Evolutionary conservation across 2,888 invertebrate genomes (phyloP).

Genomic region (Chydorus sphaericus): DNA sequence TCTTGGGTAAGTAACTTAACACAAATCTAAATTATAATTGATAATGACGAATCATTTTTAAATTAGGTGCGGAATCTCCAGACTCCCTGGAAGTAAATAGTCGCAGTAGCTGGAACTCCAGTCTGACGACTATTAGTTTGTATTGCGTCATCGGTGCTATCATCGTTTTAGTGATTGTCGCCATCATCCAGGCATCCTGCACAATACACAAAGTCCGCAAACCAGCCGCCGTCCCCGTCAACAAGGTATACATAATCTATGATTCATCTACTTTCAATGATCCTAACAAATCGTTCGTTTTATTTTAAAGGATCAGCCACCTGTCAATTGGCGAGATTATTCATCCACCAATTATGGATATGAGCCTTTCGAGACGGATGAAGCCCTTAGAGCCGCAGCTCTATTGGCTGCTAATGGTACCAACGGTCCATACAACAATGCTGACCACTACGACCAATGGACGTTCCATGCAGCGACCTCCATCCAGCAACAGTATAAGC

Average conservation of each 20-base stretch:
- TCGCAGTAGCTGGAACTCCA: conserved; percentile 4
- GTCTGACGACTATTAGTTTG: conserved; percentile 56
- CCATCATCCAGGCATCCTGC: conserved; percentile 66
- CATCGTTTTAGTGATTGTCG: conserved; percentile 59
- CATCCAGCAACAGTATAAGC: conserved; percentile 15
- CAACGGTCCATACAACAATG: neutral
- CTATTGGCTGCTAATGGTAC: neutral
- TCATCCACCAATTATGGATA: conserved; percentile 72
- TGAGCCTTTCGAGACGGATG: conserved; percentile 49
- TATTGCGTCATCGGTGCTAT: conserved; percentile 72
- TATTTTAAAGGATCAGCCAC: neutral
- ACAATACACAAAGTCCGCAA: conserved; percentile 56
- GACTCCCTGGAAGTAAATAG: neutral
- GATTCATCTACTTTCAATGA: neutral
- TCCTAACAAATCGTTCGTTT: neutral
- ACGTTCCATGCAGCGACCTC: conserved; percentile 14
- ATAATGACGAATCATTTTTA: neutral
- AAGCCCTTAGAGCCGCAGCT: conserved; percentile 6
- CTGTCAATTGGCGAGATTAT: conserved; percentile 63
- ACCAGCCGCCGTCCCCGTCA: conserved; percentile 35
- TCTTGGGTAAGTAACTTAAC: neutral
- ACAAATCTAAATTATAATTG: neutral
- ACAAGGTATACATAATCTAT: conserved; percentile 35
- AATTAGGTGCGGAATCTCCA: neutral
- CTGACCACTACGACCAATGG: conserved; percentile 2